phyloP scores from a whole-genome alignment of 2,888 invertebrate species.

The Macrosiphum euphorbiae region DNA sequence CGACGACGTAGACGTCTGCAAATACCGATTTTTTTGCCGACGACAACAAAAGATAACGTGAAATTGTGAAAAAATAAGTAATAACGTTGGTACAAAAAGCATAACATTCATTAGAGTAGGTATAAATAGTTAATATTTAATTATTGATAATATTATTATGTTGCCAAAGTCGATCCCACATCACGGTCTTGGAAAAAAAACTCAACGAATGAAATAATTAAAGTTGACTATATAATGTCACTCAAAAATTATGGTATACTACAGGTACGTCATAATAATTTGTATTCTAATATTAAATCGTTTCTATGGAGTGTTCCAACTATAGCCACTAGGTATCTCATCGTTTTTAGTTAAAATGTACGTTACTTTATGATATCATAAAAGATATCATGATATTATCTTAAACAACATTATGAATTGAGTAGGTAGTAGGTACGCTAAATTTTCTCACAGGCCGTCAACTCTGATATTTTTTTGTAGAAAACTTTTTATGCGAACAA shows the following conservation, averaged over 20 bases:
- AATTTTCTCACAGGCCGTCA: not conserved
- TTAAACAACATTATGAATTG: not conserved
- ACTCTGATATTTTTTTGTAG: not conserved
- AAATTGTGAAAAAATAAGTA: not conserved
- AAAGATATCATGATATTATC: too few relatives aligned
- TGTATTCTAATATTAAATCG: not conserved
- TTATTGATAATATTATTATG: not conserved
- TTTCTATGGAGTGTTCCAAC: not conserved
- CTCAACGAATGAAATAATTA: not conserved
- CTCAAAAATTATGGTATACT: not conserved
- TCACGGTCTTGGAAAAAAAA: not conserved
- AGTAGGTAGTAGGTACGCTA: not conserved
- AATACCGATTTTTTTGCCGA: not conserved
- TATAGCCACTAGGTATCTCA: not conserved
- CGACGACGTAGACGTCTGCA: not conserved
- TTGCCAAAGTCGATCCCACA: not conserved
- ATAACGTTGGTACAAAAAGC: not conserved
- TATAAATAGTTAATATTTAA: not conserved
- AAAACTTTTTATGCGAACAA: not conserved
- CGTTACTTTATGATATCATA: not conserved
- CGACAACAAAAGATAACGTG: not conserved
- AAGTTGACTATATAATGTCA: not conserved
- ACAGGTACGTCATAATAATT: not conserved
- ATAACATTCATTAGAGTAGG: not conserved
- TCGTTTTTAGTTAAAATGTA: not conserved